A percentile compares a stretch with the other conserved stretches of the same genome.
Conservation (phyloP, 2,113 vertebrate genomes). For the Spea bombifrons region DNA sequence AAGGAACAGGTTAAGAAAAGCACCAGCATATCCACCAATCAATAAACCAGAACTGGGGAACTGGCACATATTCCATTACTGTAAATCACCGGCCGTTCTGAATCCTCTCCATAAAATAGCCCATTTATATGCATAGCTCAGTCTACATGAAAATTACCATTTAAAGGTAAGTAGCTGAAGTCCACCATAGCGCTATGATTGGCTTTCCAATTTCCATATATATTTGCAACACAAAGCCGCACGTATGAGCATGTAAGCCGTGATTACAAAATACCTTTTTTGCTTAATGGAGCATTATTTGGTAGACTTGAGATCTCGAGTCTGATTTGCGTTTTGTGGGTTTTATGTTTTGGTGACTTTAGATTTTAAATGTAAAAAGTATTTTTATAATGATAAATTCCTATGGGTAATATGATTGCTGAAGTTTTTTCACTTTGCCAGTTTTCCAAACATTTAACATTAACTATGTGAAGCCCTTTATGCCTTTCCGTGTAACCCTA, state of each 20-base stretch:
- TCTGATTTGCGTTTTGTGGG: no score
- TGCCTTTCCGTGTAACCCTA: no score
- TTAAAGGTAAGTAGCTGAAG: slow-evolving; percentile 8
- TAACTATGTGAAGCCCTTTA: no score
- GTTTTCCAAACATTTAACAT: no score
- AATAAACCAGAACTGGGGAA: neutral
- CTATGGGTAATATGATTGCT: no score
- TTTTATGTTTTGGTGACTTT: no score
- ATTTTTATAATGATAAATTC: no score
- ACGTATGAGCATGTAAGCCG: neutral
- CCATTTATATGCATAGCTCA: slow-evolving; percentile 39
- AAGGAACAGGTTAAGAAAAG: neutral
- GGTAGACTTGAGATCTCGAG: neutral
- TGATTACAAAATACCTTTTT: slow-evolving; percentile 13
- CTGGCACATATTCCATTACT: neutral
- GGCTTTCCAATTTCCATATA: slow-evolving; percentile 38
- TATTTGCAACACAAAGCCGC: slow-evolving; percentile 22
- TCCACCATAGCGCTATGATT: slow-evolving; percentile 5
- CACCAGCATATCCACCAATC: neutral
- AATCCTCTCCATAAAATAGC: slow-evolving; percentile 14
- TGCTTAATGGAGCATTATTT: slow-evolving; percentile 19
- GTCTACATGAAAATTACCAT: slow-evolving; percentile 32
- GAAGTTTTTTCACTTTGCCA: no score
- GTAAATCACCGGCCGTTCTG: slow-evolving; percentile 13
- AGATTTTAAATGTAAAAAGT: no score